Evolutionary conservation across 2,113 vertebrate species (phyloP), one percentile per base, ranked within the genome.

Genomic region (Engystomops pustulosus): DNA sequence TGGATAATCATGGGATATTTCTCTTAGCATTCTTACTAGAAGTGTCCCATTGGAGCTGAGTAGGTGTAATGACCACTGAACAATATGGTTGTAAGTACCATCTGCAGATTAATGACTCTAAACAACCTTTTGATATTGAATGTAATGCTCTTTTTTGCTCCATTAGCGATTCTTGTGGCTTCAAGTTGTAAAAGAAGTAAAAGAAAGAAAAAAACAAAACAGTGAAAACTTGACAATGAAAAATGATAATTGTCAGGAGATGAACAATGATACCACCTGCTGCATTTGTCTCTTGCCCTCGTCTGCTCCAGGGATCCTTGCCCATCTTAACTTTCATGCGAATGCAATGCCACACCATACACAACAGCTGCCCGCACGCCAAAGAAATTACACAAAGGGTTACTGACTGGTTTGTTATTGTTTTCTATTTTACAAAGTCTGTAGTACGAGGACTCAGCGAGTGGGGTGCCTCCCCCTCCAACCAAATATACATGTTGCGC

Each of bases 141-240:
- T 77, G 32, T 32, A 68, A 49, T 41, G 34, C 34, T 69, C 65
- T 41, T 85, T 85, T 58, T 70, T 58, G 14, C 20, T 47, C 62
- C 62, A 68, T 77, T 70, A 69, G 67, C 44, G 62, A 77, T 78
- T 45, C 83, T 79, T 58, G 47, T 9, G 74, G 32, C 32, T 27
- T 38, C 44, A 49, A 84, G 60, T 65, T 20, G 60, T 38, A 45
- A 44, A 62, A 67, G 6, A n/a, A 7, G 3, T 9, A 58, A 72
- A 83, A 75, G 38, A 38, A 3, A 34, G 9, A 17, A 44, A 45
- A 30, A 27, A 6, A 55, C 11, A 55, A 49, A 65, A 67, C 79
- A 38, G 36, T 44, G 49, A 60, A 72, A 85, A 69, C 83, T 85
- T 85, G 83, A 85, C 83, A 85, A 85, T 85, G 83, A 85, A 69